Base-by-base conservation (phyloP, 2,888 invertebrate species). In the Iselma pallidipennis region DNA sequence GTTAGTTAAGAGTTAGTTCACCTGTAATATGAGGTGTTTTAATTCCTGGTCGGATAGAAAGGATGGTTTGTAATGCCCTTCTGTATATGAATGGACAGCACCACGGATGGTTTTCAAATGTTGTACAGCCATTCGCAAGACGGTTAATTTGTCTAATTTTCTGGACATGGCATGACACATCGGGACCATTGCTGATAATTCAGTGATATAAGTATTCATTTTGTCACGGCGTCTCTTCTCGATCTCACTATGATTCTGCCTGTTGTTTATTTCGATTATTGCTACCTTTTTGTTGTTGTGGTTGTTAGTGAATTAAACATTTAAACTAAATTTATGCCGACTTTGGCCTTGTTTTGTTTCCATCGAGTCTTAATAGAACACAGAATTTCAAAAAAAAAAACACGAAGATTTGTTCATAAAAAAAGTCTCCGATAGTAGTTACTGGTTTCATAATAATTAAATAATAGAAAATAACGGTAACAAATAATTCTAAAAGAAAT, bases 201-300 rank as follows among this genome's bases (percentile, higher is more conserved):
- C 95, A 2, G 91, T 88, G 72, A 97, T 96, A 82, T 95, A 96
- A 0, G 92, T 93, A 83, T 97, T 97, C 96, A 97, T 97, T 83
- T 96, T 97, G 81, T 97, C 96, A 28, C 97, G 86, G 0, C 97
- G 86, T 0, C 96, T 85, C 80, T 97, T 97, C 82, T 97, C 96
- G 64, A 97, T 96, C 83, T 96, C 96, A 81, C 96, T 96, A 83
- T 97, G 97, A 82, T 96, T 96, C 82, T 96, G 96, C 75, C 95
- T 95, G 80, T n/a, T 78, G 76, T 51, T 51, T 53, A 57, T 61
- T 54, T 60, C 55, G 9, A 56, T 21, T 33, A 6, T n/a, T 49
- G 31, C 26, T n/a, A n/a, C n/a, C n/a, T 33, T 42, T 56, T 51
- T 48, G 23, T 16, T 16, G 5, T 37, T 16, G 42, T 55, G n/a